These are phyloP conservation scores for Circaetus gallicus DNA, from an alignment of 2,113 vertebrate species.

Conservation along the genomic window DNA sequence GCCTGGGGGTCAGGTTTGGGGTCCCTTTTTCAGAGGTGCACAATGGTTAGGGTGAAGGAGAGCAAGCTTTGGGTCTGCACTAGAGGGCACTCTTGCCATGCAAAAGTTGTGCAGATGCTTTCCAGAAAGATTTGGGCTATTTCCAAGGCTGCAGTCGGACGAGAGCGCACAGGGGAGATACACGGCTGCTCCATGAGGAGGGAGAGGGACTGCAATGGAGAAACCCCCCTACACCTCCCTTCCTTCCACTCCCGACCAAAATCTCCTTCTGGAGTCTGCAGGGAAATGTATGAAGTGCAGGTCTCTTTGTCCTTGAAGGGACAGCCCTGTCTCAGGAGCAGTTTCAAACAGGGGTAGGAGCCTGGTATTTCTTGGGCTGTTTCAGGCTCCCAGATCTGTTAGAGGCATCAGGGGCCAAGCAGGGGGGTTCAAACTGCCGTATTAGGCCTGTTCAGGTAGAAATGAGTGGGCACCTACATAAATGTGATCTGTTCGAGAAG, in stretches of 20 bases:
- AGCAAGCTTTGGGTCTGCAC: neutral
- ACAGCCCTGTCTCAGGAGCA: neutral
- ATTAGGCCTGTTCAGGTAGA: neutral
- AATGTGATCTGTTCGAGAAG: rapidly evolving
- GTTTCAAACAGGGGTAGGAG: neutral
- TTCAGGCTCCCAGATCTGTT: neutral
- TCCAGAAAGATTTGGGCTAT: rapidly evolving
- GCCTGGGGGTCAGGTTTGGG: neutral
- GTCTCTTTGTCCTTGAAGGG: rapidly evolving
- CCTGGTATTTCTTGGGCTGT: neutral
- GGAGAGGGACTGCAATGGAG: neutral
- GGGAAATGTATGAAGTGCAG: too few species aligned
- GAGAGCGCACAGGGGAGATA: rapidly evolving
- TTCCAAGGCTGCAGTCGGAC: rapidly evolving
- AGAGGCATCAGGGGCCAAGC: neutral
- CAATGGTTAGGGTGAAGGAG: neutral
- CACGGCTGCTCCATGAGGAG: rapidly evolving
- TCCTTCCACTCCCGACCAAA: neutral
- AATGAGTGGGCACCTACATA: neutral
- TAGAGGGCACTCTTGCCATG: constrained; percentile 48
- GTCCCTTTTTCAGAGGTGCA: neutral
- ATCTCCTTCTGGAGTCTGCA: neutral
- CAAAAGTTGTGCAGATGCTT: neutral
- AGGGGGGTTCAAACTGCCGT: rapidly evolving
- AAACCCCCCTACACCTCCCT: too few species aligned